Conservation (phyloP, 2,888 invertebrate species). For the Lasius fuliginosus region DNA sequence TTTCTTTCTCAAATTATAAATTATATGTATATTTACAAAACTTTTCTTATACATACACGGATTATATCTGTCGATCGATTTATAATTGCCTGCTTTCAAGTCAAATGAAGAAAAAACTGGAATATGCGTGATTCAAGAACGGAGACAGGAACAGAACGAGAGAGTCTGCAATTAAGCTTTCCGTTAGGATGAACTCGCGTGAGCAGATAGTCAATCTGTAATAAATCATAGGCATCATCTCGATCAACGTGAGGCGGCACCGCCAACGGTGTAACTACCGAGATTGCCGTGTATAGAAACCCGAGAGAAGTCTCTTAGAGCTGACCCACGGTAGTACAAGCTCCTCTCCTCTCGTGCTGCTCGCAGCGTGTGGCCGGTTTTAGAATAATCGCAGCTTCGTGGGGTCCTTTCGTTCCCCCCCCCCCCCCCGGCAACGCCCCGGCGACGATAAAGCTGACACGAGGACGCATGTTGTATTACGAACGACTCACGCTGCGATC, state of each 20-base stretch:
- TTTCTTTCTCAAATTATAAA: background rate
- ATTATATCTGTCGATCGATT: background rate
- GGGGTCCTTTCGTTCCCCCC: constrained; percentile 25
- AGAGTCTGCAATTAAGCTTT: background rate
- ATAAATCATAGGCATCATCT: constrained; percentile 39
- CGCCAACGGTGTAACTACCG: constrained; percentile 1
- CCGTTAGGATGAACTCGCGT: constrained; percentile 27
- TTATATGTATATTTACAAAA: background rate
- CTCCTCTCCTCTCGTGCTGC: background rate
- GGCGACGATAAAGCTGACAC: constrained; percentile 46
- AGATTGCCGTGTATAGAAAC: constrained; percentile 28
- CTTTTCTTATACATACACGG: background rate
- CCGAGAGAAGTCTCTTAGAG: constrained; percentile 39
- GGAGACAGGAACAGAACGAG: background rate
- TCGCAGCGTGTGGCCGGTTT: constrained; percentile 55
- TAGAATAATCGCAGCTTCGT: constrained; percentile 52
- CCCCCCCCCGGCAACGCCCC: constrained; percentile 13
- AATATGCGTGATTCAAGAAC: constrained; percentile 3
- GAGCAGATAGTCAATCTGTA: constrained; percentile 19
- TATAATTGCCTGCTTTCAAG: background rate
- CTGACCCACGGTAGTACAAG: constrained; percentile 27
- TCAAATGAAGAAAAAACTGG: background rate
- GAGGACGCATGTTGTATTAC: constrained; percentile 9
- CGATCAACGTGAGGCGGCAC: constrained; percentile 36
- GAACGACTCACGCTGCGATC: constrained; percentile 42